Conservation (phyloP, 2,888 invertebrate genomes). For the Congeria kusceri region DNA sequence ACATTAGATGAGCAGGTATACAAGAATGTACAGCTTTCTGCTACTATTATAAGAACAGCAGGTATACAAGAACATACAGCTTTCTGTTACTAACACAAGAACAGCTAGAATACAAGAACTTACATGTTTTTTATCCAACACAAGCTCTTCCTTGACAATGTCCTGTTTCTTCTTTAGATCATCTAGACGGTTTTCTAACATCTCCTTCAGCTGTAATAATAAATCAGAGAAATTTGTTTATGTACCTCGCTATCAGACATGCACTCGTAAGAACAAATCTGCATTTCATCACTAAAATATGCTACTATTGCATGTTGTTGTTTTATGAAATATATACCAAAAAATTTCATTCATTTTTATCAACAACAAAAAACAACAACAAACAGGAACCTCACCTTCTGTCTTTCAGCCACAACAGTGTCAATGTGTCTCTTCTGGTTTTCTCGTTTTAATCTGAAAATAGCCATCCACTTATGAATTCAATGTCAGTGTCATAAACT, state of each 20-base stretch:
- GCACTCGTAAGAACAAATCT: too few relatives aligned
- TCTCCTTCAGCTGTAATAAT: slow-evolving; percentile 72
- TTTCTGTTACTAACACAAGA: too few relatives aligned
- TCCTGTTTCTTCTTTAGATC: slow-evolving; percentile 72
- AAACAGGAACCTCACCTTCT: slow-evolving; percentile 86
- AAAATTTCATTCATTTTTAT: too few relatives aligned
- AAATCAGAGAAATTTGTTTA: background rate
- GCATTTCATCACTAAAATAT: too few relatives aligned
- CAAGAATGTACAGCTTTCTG: too few relatives aligned
- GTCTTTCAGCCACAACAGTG: slow-evolving; percentile 95
- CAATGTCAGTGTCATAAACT: too few relatives aligned
- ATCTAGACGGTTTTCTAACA: slow-evolving; percentile 70
- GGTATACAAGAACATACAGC: too few relatives aligned
- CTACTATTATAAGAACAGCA: too few relatives aligned
- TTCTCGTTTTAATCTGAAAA: slow-evolving; percentile 91
- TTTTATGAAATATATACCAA: background rate
- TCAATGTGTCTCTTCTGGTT: slow-evolving; percentile 93
- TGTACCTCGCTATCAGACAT: too few relatives aligned
- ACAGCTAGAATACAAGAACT: slow-evolving; percentile 5
- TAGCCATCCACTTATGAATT: slow-evolving; percentile 10
- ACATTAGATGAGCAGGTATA: too few relatives aligned
- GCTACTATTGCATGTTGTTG: too few relatives aligned
- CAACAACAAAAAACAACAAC: too few relatives aligned
- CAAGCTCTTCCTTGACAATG: slow-evolving; percentile 70
- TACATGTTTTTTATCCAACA: slow-evolving; percentile 74